Base-by-base conservation (phyloP, 2,888 invertebrate species). In the Ganaspis brasiliensis region DNA sequence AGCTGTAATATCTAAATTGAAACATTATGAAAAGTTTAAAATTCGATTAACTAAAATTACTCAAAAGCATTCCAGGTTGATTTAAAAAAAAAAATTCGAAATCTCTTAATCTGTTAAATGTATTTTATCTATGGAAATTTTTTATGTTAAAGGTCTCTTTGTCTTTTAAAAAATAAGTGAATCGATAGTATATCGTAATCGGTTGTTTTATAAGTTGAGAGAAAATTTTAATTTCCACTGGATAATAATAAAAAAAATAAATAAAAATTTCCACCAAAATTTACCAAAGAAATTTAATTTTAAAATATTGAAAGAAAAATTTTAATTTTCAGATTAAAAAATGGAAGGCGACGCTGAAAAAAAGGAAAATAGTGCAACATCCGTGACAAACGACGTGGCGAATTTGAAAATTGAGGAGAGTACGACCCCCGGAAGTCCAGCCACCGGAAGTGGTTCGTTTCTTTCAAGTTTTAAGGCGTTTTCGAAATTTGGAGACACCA, bases 401-500 rank as follows among this genome's bases (percentile, higher is more conserved):
- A 78, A 78, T 72, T 71, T 82, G 52, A 80, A 82, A 72, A 76
- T 82, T 37, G 72, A 73, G 14, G 74, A 77, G n/a, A 79, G 78
- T 24, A 79, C 80, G 35, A n/a, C 78, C 9, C 35, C 76, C 5
- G 55, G 63, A 59, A 74, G 59, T 57, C 76, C 81, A 4, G 59
- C 75, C 2, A 74, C 79, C 1, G 71, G 79, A 5, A 35, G 76
- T 16, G 77, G 77, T 14, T 76, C 87, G 3, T 90, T 91, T 74
- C 40, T 87, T 10, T 81, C 88, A 0, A 89, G 79, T 76, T 97
- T 97, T 90, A 95, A 95, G 87, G 94, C 95, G 1, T 98, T 97
- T 91, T 95, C 96, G 8, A 97, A 97, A 92, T 98, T 97, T 89
- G 97, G 97, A 0, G 97, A 97, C 89, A 93, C 94, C 2, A 97